phyloP scores from a whole-genome alignment of 2,797 vertebrate species.

The Phyllotis vaccarum region DNA sequence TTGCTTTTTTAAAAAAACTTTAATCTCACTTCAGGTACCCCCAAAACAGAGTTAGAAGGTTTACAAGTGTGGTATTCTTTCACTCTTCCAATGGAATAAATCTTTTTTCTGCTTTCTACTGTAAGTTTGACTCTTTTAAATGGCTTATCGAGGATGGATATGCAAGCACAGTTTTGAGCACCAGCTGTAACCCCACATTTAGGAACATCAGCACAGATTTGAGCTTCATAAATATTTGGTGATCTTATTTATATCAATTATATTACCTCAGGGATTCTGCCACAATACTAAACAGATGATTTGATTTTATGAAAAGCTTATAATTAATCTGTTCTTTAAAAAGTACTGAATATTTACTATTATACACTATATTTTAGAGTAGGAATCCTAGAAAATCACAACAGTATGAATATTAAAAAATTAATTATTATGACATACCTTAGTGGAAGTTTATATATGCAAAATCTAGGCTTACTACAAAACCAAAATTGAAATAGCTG shows the following conservation, averaged over 20 bases:
- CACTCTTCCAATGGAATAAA: background rate
- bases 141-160: background rate
- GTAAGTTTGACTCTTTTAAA: background rate
- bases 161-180: background rate
- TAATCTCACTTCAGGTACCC: background rate
- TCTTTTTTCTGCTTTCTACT: background rate
- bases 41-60: background rate
- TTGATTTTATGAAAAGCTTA: constrained; percentile 28
- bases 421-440: background rate
- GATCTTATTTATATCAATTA: constrained; percentile 37
- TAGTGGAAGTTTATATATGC: background rate
- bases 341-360: constrained; percentile 23
- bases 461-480: background rate
- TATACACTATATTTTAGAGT: constrained; percentile 23
- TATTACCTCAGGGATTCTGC: background rate
- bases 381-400: constrained; percentile 5
- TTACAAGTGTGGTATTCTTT: background rate
- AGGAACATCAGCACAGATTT: background rate
- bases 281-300: constrained; percentile 42
- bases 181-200: background rate
- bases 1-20: background rate
- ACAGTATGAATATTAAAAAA: constrained; percentile 11
- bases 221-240: background rate
- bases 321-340: constrained; percentile 52
- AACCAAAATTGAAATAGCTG: background rate